These are phyloP conservation scores for Ectropis crepuscularia DNA, from an alignment of 2,888 invertebrate species.

Conservation along the genomic window DNA sequence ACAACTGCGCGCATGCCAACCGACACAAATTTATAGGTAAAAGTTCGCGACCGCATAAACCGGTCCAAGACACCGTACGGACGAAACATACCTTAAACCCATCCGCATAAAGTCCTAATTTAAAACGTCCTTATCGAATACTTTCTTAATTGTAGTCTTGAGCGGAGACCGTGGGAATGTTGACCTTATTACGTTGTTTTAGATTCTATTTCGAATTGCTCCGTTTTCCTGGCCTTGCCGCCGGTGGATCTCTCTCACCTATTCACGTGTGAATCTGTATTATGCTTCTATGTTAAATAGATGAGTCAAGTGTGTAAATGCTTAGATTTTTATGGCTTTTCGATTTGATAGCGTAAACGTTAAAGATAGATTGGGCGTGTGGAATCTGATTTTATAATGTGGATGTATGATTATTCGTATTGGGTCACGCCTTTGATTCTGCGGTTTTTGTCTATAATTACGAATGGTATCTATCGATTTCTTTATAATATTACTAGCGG, in stretches of 20 bases:
- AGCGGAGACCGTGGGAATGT: conserved; percentile 65
- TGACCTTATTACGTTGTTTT: conserved; percentile 69
- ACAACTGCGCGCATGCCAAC: conserved; percentile 68
- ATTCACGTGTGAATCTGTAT: conserved; percentile 82
- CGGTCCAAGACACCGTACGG: conserved; percentile 60
- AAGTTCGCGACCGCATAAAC: conserved; percentile 83
- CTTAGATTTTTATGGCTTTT: conserved; percentile 65
- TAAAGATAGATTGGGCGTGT: conserved; percentile 74
- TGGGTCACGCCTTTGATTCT: conserved; percentile 73
- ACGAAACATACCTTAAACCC: conserved; percentile 62
- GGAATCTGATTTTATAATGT: conserved; percentile 73
- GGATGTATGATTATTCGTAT: conserved; percentile 71
- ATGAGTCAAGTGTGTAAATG: conserved; percentile 66
- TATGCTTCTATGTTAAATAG: conserved; percentile 76
- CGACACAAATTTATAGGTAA: conserved; percentile 85
- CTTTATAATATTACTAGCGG: conserved; percentile 11
- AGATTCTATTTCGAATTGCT: conserved; percentile 69
- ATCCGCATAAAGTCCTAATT: conserved; percentile 60
- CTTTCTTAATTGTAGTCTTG: conserved; percentile 82
- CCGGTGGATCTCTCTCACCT: conserved; percentile 82
- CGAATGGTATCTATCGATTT: conserved; percentile 33
- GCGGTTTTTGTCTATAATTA: conserved; percentile 46
- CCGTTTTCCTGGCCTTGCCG: conserved; percentile 79
- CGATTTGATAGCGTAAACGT: conserved; percentile 68
- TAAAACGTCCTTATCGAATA: conserved; percentile 69